Evolutionary conservation across 1,140 invertebrate species (phyloP), one percentile per base, ranked within the genome.

Genomic region (Saccostrea cuccullata): DNA sequence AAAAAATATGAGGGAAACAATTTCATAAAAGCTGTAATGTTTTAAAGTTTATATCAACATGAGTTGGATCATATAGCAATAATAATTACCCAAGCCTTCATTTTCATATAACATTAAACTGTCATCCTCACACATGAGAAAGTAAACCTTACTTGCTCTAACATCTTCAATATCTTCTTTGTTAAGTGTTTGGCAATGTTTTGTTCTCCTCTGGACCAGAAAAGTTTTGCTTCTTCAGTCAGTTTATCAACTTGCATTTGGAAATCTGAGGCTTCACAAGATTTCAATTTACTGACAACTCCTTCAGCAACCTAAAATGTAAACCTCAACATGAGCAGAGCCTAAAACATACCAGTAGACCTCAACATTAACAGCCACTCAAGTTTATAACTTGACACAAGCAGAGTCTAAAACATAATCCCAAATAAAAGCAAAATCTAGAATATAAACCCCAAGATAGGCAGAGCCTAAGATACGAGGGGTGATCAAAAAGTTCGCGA

Each of bases 201-300:
- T 67, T 96, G 94, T 91, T 97, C 96, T 56, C 96, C 95, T 73
- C 95, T 95, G 23, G 94, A 94, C 96, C 97, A 97, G 87, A 96
- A 96, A 36, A 97, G 93, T 87, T 96, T 95, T 4, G 96, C 96
- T 92, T 97, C 96, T 91, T 96, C 96, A 26, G 97, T 94, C 73
- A 96, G 93, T 87, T 92, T 93, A 8, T 88, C 85, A 20, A 93
- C 70, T 12, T 86, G 88, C n/a, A 90, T 82, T 11, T 88, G 77
- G 12, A 89, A 23, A 36, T 92, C 88, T 77, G 84, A 55, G 23
- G 86, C 77, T 82, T 89, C 83, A 26, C 91, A 58, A 36, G 91
- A 67, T 84, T 91, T 91, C 82, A 94, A 56, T 36, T 89, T 84
- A 55, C 88, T 85, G 6, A 95, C 88, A 40, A 90, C 90, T 89